A percentile compares a stretch with the other conserved stretches of the same genome.
Conservation (phyloP, 2,797 vertebrate species). For the Smutsia gigantea region DNA sequence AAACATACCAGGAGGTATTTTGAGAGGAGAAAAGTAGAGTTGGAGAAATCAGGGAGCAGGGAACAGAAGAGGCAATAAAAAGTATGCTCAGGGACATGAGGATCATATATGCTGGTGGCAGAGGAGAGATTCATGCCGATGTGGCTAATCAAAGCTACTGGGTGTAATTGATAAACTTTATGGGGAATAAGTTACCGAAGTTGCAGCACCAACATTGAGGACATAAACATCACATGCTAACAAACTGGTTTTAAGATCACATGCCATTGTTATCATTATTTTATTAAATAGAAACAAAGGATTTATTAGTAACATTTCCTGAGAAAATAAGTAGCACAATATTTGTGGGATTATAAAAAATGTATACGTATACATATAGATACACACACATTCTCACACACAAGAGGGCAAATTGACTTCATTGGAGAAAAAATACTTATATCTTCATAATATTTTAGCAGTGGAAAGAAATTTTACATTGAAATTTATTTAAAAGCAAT, state of each 20-base stretch:
- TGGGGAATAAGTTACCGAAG: not conserved
- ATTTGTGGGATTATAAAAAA: not conserved
- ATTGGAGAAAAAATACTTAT: not conserved
- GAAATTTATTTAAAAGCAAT: not conserved
- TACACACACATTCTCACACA: not conserved
- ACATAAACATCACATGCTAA: not conserved
- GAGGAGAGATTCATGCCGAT: not conserved
- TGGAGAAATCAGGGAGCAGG: not conserved
- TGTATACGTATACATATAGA: not conserved
- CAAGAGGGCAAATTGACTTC: not conserved
- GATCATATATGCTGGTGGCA: not conserved
- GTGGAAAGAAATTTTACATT: slow-evolving; percentile 1
- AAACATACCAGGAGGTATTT: not conserved
- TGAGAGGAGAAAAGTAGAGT: not conserved
- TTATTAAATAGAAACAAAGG: not conserved
- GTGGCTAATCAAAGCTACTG: not conserved
- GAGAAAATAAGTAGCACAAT: not conserved
- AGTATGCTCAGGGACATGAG: not conserved
- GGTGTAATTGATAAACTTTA: not conserved
- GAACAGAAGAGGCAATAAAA: not conserved
- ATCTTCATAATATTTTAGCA: not conserved
- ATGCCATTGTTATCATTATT: not conserved
- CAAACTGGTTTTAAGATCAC: not conserved
- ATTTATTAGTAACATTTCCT: not conserved
- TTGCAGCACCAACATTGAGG: not conserved